Conservation (phyloP, 1,140 invertebrate genomes). For the Aphidius gifuensis region DNA sequence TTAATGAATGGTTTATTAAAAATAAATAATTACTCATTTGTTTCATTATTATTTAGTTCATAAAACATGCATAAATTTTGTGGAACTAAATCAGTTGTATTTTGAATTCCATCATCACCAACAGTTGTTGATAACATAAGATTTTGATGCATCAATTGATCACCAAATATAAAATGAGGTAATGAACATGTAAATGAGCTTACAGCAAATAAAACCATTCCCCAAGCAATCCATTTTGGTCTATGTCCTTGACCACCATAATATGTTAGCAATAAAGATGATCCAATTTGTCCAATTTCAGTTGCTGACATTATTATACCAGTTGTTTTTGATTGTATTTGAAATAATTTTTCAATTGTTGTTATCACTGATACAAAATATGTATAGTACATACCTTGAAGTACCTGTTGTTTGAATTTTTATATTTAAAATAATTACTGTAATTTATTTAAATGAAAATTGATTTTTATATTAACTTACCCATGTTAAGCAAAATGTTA, state of each 20-base stretch:
- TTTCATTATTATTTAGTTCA: slow-evolving; percentile 35
- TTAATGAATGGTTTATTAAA: slow-evolving; percentile 35
- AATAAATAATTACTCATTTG: background rate
- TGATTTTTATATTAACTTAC: slow-evolving; percentile 43
- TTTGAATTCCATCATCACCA: slow-evolving; percentile 32
- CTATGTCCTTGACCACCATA: slow-evolving; percentile 90
- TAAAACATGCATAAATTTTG: slow-evolving; percentile 49
- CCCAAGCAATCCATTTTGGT: slow-evolving; percentile 93
- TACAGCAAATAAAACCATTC: slow-evolving; percentile 85
- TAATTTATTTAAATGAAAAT: background rate
- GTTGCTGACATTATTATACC: slow-evolving; percentile 91
- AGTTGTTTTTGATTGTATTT: slow-evolving; percentile 91
- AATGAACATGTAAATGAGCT: slow-evolving; percentile 84
- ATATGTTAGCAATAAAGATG: slow-evolving; percentile 85
- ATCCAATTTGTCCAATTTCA: slow-evolving; percentile 91
- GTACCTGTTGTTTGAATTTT: slow-evolving; percentile 49
- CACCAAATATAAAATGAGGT: slow-evolving; percentile 78
- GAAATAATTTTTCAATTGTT: slow-evolving; percentile 94
- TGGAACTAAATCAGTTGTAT: slow-evolving; percentile 41
- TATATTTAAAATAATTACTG: slow-evolving; percentile 11
- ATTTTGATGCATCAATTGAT: slow-evolving; percentile 66
- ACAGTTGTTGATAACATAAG: slow-evolving; percentile 56
- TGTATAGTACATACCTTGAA: slow-evolving; percentile 92
- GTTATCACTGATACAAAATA: slow-evolving; percentile 97
- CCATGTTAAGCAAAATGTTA: slow-evolving; percentile 84